Evolutionary conservation across 2,888 invertebrate genomes (phyloP).

Genomic region (Coelopa pilipes): DNA sequence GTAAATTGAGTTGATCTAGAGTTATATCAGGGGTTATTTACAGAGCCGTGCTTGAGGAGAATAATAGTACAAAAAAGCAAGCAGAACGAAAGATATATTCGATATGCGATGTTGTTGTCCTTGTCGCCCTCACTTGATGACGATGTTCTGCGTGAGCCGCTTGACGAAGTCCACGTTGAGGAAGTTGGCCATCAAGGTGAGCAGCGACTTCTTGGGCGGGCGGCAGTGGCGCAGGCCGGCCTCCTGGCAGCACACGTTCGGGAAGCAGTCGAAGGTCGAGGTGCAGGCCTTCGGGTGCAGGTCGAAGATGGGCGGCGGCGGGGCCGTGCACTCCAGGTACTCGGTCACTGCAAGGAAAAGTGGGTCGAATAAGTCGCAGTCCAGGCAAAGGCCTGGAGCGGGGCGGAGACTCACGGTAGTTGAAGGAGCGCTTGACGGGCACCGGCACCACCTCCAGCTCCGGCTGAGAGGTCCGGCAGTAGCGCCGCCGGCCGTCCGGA

Average conservation of each 20-base stretch:
- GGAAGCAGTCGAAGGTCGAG: slow-evolving; percentile 80
- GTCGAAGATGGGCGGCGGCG: slow-evolving; percentile 76
- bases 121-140: slow-evolving; percentile 55
- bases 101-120: neutral
- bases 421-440: slow-evolving; percentile 73
- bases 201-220: slow-evolving; percentile 77
- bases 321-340: slow-evolving; percentile 79
- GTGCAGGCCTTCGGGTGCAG: slow-evolving; percentile 78
- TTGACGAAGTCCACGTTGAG: slow-evolving; percentile 65
- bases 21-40: no score
- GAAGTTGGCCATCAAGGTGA: slow-evolving; percentile 73
- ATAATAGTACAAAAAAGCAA: no score
- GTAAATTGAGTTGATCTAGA: no score
- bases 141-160: slow-evolving; percentile 64
- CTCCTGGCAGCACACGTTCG: slow-evolving; percentile 83
- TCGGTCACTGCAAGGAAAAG: slow-evolving; percentile 68
- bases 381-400: no score
- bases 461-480: slow-evolving; percentile 78
- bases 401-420: slow-evolving; percentile 73
- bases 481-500: slow-evolving; percentile 75
- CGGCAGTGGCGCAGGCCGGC: slow-evolving; percentile 77
- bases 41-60: no score
- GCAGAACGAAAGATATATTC: no score
- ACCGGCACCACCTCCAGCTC: slow-evolving; percentile 72
- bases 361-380: no score